Percentiles rank a stretch among this genome's conserved stretches.
Conservation (phyloP, 2,797 vertebrate genomes). For the Meda fulgida region DNA sequence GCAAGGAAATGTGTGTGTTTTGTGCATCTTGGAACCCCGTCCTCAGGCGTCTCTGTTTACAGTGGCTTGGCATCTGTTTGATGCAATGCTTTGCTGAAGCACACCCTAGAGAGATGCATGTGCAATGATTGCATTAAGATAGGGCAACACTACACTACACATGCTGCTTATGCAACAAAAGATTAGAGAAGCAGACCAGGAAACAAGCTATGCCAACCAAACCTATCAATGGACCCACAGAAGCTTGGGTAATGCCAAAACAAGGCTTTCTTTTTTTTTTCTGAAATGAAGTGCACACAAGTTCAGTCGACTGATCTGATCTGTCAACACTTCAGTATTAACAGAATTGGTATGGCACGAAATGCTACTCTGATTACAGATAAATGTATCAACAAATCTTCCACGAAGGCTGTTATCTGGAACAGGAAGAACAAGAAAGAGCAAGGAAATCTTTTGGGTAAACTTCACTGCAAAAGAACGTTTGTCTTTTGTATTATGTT, state of each 20-base stretch:
- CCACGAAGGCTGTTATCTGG: conserved; percentile 60
- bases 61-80: conserved; percentile 8
- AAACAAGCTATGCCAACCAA: neutral
- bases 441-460: neutral
- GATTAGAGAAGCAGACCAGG: neutral
- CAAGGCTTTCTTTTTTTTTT: neutral
- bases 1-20: conserved; percentile 37
- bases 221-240: neutral
- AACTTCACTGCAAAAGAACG: conserved; percentile 68
- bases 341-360: neutral
- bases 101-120: neutral
- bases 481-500: conserved; percentile 50
- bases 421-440: conserved; percentile 67
- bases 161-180: neutral
- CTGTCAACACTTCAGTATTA: neutral
- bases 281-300: neutral
- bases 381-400: neutral
- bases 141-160: neutral
- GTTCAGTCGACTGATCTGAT: neutral
- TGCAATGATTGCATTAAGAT: conserved; percentile 33
- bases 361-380: neutral
- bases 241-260: neutral
- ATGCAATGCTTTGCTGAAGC: conserved; percentile 22
- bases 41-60: conserved; percentile 42
- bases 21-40: conserved; percentile 61